Evolutionary conservation across 2,113 vertebrate species (phyloP), one percentile per base, ranked within the genome.

Genomic region (Eclectus roratus): DNA sequence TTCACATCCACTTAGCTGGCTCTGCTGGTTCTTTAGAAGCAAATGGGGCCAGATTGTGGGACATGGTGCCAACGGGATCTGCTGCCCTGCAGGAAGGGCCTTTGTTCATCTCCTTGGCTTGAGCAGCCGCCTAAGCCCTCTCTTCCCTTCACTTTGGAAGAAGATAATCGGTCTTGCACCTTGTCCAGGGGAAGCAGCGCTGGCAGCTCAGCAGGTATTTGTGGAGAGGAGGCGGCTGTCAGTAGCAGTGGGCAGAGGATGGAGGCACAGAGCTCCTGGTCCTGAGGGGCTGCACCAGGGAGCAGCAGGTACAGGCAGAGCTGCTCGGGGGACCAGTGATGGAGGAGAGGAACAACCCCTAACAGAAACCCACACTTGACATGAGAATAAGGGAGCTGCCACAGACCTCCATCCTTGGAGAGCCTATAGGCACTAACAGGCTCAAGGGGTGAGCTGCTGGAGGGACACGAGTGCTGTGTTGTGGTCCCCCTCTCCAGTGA

Each of bases 381-480:
- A 7, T 31, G 27, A 53, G 69, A 25, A 17, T 25, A 31, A 64
- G 27, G 39, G 23, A 31, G 20, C 39, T 2, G 4, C 9, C 9
- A 7, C 33, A 7, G 27, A 44, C 19, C 68, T 44, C 13, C 2
- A 6, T 23, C 39, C 17, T 21, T 31, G 58, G 10, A 35, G 47
- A 52, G 12, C 49, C 37, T 11, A 7, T 3, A 3, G 60, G 31
- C 3, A 1, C 6, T 25, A 31, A 43, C 1, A 33, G 25, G 69
- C 27, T 37, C 17, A 14, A 7, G 3, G 14, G 2, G 19, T 1
- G 12, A 43, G 49, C 6, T 19, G 41, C 28, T 19, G 70, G 41
- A 41, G 43, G 41, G 23, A 39, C 1, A 4, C 0, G 19, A 31
- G 60, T 10, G 1, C 11, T 1, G 2, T 9, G 10, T 11, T 4